These are phyloP conservation scores for Monarcha castaneiventris DNA, from an alignment of 2,113 vertebrate genomes.

Conservation along the genomic window DNA sequence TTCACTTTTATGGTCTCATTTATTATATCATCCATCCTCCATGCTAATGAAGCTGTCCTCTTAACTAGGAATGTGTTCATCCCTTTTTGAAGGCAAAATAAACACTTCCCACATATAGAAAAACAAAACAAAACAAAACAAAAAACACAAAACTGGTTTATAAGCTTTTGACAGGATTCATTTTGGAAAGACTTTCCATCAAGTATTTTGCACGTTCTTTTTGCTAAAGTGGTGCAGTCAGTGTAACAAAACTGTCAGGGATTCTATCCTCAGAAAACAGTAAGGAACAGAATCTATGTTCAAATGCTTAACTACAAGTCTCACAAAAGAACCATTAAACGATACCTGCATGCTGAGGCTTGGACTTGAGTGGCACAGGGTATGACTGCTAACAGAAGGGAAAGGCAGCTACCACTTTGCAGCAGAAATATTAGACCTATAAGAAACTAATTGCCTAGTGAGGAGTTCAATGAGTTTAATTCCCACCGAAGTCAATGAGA, in stretches of 20 bases:
- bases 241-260: not conserved
- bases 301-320: not conserved
- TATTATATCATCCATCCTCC: not conserved
- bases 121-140: not conserved
- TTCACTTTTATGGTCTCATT: not conserved
- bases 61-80: not conserved
- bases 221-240: not conserved
- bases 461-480: slow-evolving; percentile 6
- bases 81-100: not conserved
- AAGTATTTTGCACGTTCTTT: not conserved
- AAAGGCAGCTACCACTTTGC: not conserved
- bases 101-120: not conserved
- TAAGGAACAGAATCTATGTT: not conserved
- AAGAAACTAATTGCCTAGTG: slow-evolving; percentile 1
- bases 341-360: not conserved
- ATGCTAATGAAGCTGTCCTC: not conserved
- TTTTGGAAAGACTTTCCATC: not conserved
- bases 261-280: not conserved
- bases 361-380: not conserved
- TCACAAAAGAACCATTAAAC: not conserved
- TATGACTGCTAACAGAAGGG: not conserved
- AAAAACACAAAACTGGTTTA: not conserved
- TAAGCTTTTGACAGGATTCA: not conserved
- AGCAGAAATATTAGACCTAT: slow-evolving; percentile 5
- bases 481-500: not conserved